A percentile compares a stretch with the other conserved stretches of the same genome.
phyloP scores from a whole-genome alignment of 1,140 invertebrate genomes.

The Ceratosolen solmsi region DNA sequence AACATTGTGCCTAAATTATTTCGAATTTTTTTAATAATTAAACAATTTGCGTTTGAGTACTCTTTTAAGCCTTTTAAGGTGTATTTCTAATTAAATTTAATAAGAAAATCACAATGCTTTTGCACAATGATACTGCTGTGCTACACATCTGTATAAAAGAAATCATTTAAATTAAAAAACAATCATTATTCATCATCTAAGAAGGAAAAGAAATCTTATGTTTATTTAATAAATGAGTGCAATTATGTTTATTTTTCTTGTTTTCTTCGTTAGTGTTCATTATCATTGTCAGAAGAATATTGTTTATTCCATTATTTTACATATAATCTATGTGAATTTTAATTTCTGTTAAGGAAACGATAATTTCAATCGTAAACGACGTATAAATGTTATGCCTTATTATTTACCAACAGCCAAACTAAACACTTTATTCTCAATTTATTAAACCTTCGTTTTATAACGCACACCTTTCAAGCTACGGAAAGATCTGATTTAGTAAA shows the following conservation, averaged over 20 bases:
- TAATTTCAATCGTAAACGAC: constrained; percentile 26
- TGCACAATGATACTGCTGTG: neutral
- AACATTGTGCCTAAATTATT: constrained; percentile 44
- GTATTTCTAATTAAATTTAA: neutral
- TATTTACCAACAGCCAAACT: constrained; percentile 31
- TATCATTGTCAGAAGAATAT: constrained; percentile 24
- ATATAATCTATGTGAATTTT: constrained; percentile 49
- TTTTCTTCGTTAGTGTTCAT: constrained; percentile 44
- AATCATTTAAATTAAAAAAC: constrained; percentile 33
- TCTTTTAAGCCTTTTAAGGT: neutral
- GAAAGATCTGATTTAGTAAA: constrained; percentile 8
- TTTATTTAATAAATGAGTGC: constrained; percentile 38
- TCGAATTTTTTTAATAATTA: constrained; percentile 17
- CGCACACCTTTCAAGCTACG: neutral
- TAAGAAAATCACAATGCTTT: constrained; percentile 23
- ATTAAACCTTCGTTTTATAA: constrained; percentile 26
- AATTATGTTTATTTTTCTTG: constrained; percentile 43
- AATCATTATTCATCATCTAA: constrained; percentile 4
- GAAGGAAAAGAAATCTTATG: constrained; percentile 10
- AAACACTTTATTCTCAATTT: constrained; percentile 39
- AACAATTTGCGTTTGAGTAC: constrained; percentile 6
- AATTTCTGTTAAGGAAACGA: constrained; percentile 43
- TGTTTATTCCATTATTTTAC: constrained; percentile 33
- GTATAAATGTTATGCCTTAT: constrained; percentile 41
- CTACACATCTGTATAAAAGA: constrained; percentile 39